Percentiles rank a stretch among this genome's conserved stretches.
Evolutionary conservation across 2,797 vertebrate genomes (phyloP).

Genomic region (Pampus argenteus): DNA sequence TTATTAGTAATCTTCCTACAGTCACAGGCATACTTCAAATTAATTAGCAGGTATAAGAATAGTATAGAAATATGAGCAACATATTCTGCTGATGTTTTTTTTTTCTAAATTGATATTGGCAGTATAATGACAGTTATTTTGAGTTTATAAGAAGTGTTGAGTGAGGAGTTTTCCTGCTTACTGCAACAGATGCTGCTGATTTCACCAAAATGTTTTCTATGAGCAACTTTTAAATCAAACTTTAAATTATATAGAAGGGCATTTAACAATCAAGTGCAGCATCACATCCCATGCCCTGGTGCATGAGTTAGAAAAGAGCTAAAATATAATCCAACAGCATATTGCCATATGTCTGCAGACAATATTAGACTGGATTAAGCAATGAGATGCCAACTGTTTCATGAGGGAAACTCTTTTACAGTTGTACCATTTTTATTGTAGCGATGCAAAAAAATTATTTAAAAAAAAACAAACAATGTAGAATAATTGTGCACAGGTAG

Average conservation of each 20-base stretch:
- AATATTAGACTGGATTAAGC: slow-evolving; percentile 48
- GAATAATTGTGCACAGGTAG: background rate
- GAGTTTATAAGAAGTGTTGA: background rate
- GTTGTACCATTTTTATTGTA: background rate
- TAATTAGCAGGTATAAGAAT: slow-evolving; percentile 14
- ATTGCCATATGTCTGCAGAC: slow-evolving; percentile 32
- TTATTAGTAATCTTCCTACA: slow-evolving; percentile 82
- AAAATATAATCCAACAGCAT: slow-evolving; percentile 45
- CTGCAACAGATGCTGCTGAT: background rate
- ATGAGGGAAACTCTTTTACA: background rate
- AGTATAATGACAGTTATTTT: background rate
- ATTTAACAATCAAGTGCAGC: background rate
- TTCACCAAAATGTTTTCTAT: background rate
- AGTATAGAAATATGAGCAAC: background rate
- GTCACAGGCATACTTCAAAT: slow-evolving; percentile 51
- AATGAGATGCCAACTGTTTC: slow-evolving; percentile 30
- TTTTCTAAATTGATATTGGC: background rate
- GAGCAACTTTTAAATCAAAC: no score
- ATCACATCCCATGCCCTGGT: background rate
- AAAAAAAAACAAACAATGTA: background rate
- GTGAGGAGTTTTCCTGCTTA: background rate
- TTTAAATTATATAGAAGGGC: background rate
- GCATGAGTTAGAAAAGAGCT: slow-evolving; percentile 6
- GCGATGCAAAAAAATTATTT: background rate
- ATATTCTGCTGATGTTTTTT: background rate